A percentile compares a stretch with the other conserved stretches of the same genome.
phyloP scores from a whole-genome alignment of 1,140 invertebrate species.

The Drosophila baimaii region DNA sequence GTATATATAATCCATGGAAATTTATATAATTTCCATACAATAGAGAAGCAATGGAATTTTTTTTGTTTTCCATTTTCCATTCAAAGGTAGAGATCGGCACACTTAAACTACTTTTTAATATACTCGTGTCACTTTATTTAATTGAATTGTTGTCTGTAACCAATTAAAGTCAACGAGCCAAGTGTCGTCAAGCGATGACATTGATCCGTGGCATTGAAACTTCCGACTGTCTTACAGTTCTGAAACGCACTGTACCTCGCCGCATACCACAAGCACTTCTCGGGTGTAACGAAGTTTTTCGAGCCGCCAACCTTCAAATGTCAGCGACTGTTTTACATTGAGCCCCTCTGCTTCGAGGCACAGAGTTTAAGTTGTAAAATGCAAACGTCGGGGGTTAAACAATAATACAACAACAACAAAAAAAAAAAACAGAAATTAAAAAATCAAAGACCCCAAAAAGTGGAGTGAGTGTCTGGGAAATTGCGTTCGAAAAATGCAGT shows the following conservation, averaged over 20 bases:
- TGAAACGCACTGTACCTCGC: slow-evolving; percentile 37
- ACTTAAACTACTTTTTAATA: slow-evolving; percentile 19
- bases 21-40: slow-evolving; percentile 41
- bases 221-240: slow-evolving; percentile 39
- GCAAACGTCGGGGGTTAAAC: slow-evolving; percentile 43
- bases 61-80: slow-evolving; percentile 11
- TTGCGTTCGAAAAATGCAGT: slow-evolving; percentile 62
- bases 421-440: slow-evolving; percentile 23
- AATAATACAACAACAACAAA: slow-evolving; percentile 59
- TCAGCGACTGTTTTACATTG: slow-evolving; percentile 72
- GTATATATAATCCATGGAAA: slow-evolving; percentile 11
- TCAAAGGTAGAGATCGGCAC: slow-evolving; percentile 5
- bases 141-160: slow-evolving; percentile 39
- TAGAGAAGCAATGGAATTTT: slow-evolving; percentile 1
- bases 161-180: slow-evolving; percentile 16
- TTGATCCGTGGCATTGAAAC: slow-evolving; percentile 43
- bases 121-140: slow-evolving; percentile 18
- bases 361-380: slow-evolving; percentile 15
- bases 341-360: slow-evolving; percentile 48
- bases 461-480: slow-evolving; percentile 51
- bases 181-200: slow-evolving; percentile 12
- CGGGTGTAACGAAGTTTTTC: slow-evolving; percentile 56
- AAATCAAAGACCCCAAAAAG: slow-evolving; percentile 39
- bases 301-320: slow-evolving; percentile 71
- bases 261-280: slow-evolving; percentile 38